Percentiles rank a stretch among this genome's conserved stretches.
Evolutionary conservation across 2,888 invertebrate genomes (phyloP).

Genomic region (Pomacea canaliculata): DNA sequence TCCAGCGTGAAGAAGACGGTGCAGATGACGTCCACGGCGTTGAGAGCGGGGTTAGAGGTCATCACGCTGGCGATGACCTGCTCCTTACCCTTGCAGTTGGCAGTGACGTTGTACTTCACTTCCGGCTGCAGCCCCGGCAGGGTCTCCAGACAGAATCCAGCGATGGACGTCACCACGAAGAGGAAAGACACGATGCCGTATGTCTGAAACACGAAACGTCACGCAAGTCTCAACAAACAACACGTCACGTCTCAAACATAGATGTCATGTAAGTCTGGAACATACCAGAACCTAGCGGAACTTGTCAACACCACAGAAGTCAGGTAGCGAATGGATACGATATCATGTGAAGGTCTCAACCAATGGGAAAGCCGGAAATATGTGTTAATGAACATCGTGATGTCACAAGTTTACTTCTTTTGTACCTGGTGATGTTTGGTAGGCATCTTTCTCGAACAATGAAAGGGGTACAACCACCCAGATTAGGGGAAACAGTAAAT

Average conservation of each 20-base stretch:
- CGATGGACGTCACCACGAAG: slow-evolving; percentile 65
- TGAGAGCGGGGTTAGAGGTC: slow-evolving; percentile 52
- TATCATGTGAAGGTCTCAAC: too few relatives aligned
- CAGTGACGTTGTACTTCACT: slow-evolving; percentile 31
- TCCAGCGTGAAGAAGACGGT: slow-evolving; percentile 67
- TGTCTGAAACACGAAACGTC: slow-evolving; percentile 46
- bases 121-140: slow-evolving; percentile 52
- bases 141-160: slow-evolving; percentile 66
- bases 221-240: background rate
- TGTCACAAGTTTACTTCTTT: too few relatives aligned
- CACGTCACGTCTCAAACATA: background rate
- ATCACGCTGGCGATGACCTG: slow-evolving; percentile 31
- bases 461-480: too few relatives aligned
- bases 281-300: background rate
- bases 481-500: too few relatives aligned
- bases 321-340: background rate
- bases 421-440: too few relatives aligned
- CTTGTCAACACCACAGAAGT: background rate
- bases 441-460: too few relatives aligned
- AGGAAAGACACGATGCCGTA: slow-evolving; percentile 66
- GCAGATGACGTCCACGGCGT: slow-evolving; percentile 63
- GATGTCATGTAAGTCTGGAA: background rate
- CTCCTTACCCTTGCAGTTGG: slow-evolving; percentile 38
- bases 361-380: too few relatives aligned
- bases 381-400: too few relatives aligned